Evolutionary conservation across 2,113 vertebrate species (phyloP), one percentile per base, ranked within the genome.

Genomic region (Tenrec ecaudatus): DNA sequence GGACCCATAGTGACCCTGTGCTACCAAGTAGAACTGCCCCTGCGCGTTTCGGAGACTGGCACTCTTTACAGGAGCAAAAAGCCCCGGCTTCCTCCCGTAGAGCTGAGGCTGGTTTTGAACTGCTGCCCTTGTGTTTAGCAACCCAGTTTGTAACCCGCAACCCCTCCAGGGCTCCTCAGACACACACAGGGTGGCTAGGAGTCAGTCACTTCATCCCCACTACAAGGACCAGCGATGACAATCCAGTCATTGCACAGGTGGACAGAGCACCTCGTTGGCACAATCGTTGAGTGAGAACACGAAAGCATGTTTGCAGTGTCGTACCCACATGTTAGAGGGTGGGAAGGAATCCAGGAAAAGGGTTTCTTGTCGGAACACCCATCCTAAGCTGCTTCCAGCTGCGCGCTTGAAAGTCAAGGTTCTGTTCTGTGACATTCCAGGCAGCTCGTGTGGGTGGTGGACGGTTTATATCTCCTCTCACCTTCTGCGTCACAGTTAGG

Each of bases 401-500:
- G 0, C 79, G 33, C 23, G 36, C 73, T 89, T 82, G 29, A 60
- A 89, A 73, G 29, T 64, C 15, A 6, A 40, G 36, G 22, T 82
- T 94, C 22, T 22, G 60, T 84, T 92, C 62, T 77, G 22, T 14
- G 25, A 66, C 76, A 43, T 40, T 79, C 71, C 58, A 64, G 25
- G 73, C 20, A 77, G 69, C 76, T 57, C 1, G 4, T 17, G 33
- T 66, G 43, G 38, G 58, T 58, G 25, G 36, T 7, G 40, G 36
- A 17, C 79, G 76, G 60, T 2, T 64, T 38, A 20, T 68, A 22
- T 0, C 15, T 9, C 71, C 58, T 91, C 60, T n/a, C 17, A 23
- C 31, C 60, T 3, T 3, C 68, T 69, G 0, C 3, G 1, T 33
- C 29, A 17, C 23, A 73, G 2, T 4, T 19, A 36, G 25, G 7